A percentile compares a stretch with the other conserved stretches of the same genome.
phyloP scores from a whole-genome alignment of 37 sponge, comb jelly and placozoan species.

The Corticium candelabrum region DNA sequence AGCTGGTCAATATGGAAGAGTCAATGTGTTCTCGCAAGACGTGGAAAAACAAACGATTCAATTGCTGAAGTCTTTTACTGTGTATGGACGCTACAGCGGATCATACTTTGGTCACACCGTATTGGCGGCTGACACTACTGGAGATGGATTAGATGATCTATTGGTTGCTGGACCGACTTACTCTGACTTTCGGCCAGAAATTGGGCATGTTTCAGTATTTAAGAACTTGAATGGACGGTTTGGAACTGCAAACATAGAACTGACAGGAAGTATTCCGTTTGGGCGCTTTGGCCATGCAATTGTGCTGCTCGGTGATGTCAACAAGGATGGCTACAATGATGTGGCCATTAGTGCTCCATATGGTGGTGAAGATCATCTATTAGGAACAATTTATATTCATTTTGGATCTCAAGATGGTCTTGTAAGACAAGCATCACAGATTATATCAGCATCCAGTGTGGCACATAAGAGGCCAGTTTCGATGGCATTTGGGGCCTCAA shows the following conservation, averaged over 20 bases:
- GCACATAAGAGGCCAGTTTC: background rate
- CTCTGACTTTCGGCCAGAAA: constrained; percentile 22
- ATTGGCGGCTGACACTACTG: constrained; percentile 17
- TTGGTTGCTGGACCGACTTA: constrained; percentile 57
- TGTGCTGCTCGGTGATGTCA: constrained; percentile 68
- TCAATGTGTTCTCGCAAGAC: background rate
- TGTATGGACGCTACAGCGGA: background rate
- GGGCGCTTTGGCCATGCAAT: constrained; percentile 69
- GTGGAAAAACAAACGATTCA: background rate
- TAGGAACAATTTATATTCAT: background rate
- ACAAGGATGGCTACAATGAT: constrained; percentile 57
- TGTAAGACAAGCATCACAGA: background rate
- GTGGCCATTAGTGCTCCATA: constrained; percentile 83
- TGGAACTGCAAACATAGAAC: background rate
- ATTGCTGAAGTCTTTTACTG: background rate
- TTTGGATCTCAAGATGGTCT: background rate
- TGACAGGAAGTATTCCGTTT: constrained; percentile 11
- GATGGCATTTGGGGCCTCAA: constrained; percentile 35
- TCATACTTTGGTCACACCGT: constrained; percentile 15
- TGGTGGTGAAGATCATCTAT: constrained; percentile 10
- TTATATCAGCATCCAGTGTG: background rate
- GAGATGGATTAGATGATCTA: constrained; percentile 44
- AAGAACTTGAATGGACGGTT: constrained; percentile 35
- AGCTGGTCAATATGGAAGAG: background rate
- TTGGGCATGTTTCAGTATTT: constrained; percentile 59